Conservation (phyloP, 2,888 invertebrate genomes). For the Agapetus fuscipes region DNA sequence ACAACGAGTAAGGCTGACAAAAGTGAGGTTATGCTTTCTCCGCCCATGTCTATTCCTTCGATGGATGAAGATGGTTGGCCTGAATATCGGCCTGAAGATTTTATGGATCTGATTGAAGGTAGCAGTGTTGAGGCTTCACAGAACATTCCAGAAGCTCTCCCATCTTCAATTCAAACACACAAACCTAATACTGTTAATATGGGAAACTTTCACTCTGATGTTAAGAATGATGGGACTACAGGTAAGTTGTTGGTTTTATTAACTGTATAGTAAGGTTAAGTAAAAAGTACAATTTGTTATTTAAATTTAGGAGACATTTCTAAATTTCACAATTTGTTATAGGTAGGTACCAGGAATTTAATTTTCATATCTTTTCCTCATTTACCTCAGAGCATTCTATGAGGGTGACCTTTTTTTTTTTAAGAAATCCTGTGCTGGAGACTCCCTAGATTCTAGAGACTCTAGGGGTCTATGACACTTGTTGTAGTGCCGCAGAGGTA, state of each 20-base stretch:
- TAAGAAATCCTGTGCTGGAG: too few species aligned
- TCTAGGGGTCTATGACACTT: too few species aligned
- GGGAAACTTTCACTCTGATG: conserved; percentile 49
- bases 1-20: too few species aligned
- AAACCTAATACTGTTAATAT: conserved; percentile 23
- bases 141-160: conserved; percentile 27
- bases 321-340: too few species aligned
- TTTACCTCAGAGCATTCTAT: too few species aligned
- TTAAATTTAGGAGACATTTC: too few species aligned
- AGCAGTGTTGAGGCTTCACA: conserved; percentile 19
- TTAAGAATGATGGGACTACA: conserved; percentile 59
- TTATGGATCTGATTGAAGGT: conserved; percentile 33
- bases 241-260: conserved; percentile 28
- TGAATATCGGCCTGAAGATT: conserved; percentile 40
- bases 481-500: too few species aligned
- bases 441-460: too few species aligned
- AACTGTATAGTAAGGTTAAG: background rate
- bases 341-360: too few species aligned
- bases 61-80: conserved; percentile 50
- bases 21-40: too few species aligned
- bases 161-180: background rate
- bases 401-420: too few species aligned
- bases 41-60: conserved; percentile 10
- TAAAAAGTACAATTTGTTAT: background rate
- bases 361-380: too few species aligned